Base-by-base conservation (phyloP, 1,140 invertebrate species). In the Leguminivora glycinivorella region DNA sequence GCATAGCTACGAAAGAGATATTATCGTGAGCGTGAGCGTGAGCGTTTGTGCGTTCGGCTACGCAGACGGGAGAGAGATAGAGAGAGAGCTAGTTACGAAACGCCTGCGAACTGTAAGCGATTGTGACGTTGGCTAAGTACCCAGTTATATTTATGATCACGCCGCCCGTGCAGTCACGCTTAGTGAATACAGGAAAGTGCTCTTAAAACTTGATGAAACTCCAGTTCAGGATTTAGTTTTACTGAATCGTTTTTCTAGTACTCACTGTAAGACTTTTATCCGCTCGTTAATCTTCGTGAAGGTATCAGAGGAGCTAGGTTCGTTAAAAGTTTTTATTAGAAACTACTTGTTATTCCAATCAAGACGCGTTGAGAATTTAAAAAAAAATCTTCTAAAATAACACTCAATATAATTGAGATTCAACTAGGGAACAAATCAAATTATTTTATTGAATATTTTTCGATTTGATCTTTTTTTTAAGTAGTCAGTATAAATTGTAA, bases 181-280 rank as follows among this genome's bases (percentile, higher is more conserved):
- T 17, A 68, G 52, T 34, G 70, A 72, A 68, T 67, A 34, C 70
- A 74, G 73, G 68, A 72, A 72, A 74, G 68, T 68, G 73, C 73
- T 74, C 72, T 74, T 72, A 74, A 74, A 68, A 72, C 73, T 67
- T 72, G 68, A 69, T 67, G 31, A 63, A 74, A 74, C 67, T 70
- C 22, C 43, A 68, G 56, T 14, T 43, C 7, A 19, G 43, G 19
- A 43, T 3, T 5, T 29, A 34, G n/a, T 52, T 52, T 22, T 10
- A 10, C 47, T 52, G 7, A 52, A 22, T 2, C 47, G 9, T 19
- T 52, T 52, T 52, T n/a, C n/a, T 22, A 17, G 40, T 43, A 43
- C 31, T 43, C n/a, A 43, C 31, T 43, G n/a, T 43, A 52, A 52
- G 17, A 6, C n/a, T 19, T 52, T 47, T 5, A 17, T 19, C 19